A percentile compares a stretch with the other conserved stretches of the same genome.
These are phyloP conservation scores for Aradus depressus DNA, from an alignment of 2,888 invertebrate species.

Conservation along the genomic window DNA sequence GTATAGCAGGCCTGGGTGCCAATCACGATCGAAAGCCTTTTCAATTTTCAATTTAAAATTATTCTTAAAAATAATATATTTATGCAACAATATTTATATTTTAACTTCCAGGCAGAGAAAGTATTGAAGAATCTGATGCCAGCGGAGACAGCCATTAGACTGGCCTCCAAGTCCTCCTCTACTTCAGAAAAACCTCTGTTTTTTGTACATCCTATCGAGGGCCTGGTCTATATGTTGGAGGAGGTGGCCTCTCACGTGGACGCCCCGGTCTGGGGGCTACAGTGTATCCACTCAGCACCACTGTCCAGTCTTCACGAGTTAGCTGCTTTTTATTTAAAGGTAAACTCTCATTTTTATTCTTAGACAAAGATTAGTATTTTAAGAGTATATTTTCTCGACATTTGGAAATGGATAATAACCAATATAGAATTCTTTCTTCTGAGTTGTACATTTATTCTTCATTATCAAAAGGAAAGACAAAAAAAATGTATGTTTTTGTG, in stretches of 20 bases:
- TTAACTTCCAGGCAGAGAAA: constrained; percentile 34
- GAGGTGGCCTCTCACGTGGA: constrained; percentile 59
- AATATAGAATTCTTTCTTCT: too few relatives aligned
- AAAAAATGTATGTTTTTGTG: too few relatives aligned
- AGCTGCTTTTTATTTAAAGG: constrained; percentile 56
- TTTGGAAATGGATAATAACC: too few relatives aligned
- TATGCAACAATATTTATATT: too few relatives aligned
- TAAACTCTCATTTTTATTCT: constrained; percentile 27
- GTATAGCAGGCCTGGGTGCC: too few relatives aligned
- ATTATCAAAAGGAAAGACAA: too few relatives aligned
- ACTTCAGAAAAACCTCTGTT: constrained; percentile 35
- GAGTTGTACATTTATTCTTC: too few relatives aligned
- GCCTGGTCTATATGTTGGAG: constrained; percentile 60
- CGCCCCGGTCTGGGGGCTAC: constrained; percentile 72
- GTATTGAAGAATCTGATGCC: constrained; percentile 53
- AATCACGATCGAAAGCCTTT: too few relatives aligned
- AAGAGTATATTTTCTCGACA: too few relatives aligned
- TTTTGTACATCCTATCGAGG: constrained; percentile 78
- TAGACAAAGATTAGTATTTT: too few relatives aligned
- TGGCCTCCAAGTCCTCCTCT: constrained; percentile 45
- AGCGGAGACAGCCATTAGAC: constrained; percentile 52
- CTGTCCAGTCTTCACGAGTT: constrained; percentile 56
- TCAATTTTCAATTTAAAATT: neutral
- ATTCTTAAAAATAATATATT: neutral
- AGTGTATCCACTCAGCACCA: constrained; percentile 69